Conservation (phyloP, 2,888 invertebrate genomes). For the Hydraecia micacea region DNA sequence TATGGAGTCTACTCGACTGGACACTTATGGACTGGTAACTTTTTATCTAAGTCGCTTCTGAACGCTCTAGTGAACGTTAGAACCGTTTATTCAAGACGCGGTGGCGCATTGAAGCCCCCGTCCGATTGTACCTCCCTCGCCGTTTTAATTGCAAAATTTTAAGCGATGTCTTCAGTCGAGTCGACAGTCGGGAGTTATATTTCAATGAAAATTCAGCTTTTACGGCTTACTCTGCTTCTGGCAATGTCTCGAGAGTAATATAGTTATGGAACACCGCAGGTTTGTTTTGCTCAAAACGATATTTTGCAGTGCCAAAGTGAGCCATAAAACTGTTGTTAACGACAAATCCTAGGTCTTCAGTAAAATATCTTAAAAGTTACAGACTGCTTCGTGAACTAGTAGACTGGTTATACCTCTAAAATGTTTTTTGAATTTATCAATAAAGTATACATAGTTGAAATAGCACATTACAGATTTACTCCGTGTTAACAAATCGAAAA, state of each 20-base stretch:
- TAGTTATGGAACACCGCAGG: conserved; percentile 76
- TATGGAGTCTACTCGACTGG: conserved; percentile 72
- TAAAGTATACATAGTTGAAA: conserved; percentile 83
- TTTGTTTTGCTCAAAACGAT: conserved; percentile 86
- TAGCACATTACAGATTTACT: conserved; percentile 81
- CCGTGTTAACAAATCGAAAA: conserved; percentile 78
- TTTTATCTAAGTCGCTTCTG: conserved; percentile 76
- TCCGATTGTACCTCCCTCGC: conserved; percentile 62
- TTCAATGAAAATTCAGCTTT: conserved; percentile 81
- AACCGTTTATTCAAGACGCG: conserved; percentile 70
- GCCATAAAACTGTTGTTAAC: conserved; percentile 86
- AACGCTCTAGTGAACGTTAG: conserved; percentile 72
- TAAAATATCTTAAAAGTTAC: conserved; percentile 86
- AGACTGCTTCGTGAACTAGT: conserved; percentile 88
- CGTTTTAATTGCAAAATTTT: conserved; percentile 66
- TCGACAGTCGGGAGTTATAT: conserved; percentile 72
- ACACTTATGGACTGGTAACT: conserved; percentile 79
- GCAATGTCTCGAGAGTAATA: conserved; percentile 72
- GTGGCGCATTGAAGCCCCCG: conserved; percentile 65
- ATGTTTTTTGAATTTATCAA: conserved; percentile 82
- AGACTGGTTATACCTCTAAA: conserved; percentile 89
- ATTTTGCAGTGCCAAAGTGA: conserved; percentile 89
- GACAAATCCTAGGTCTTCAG: conserved; percentile 84
- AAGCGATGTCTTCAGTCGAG: conserved; percentile 70
- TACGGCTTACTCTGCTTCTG: conserved; percentile 89